phyloP scores from a whole-genome alignment of 2,888 invertebrate genomes.

The Hemistola chrysoprasaria region DNA sequence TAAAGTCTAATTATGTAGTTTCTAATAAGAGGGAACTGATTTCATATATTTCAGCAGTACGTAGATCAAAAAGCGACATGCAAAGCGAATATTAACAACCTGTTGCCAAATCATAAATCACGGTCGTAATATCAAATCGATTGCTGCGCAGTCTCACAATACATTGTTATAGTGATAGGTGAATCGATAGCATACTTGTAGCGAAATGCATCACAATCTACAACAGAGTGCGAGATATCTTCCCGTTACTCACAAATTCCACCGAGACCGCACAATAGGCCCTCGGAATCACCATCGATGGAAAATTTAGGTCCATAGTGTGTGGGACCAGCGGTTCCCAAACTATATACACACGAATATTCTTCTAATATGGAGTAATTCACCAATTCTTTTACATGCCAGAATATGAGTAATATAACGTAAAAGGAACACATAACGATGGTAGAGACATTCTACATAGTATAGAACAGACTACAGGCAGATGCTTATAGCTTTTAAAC shows the following conservation, averaged over 20 bases:
- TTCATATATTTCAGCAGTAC: too few relatives aligned
- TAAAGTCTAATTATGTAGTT: too few relatives aligned
- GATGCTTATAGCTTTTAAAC: too few relatives aligned
- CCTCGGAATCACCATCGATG: constrained; percentile 52
- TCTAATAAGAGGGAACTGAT: too few relatives aligned
- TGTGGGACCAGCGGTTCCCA: constrained; percentile 33
- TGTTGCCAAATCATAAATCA: constrained; percentile 1
- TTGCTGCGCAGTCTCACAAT: constrained; percentile 2
- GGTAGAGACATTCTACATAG: too few relatives aligned
- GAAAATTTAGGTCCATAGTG: constrained; percentile 65
- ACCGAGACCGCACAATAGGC: constrained; percentile 56
- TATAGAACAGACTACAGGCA: too few relatives aligned
- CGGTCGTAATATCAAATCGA: neutral
- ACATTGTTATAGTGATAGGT: neutral
- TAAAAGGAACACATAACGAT: too few relatives aligned
- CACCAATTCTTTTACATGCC: too few relatives aligned
- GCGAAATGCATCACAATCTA: constrained; percentile 62
- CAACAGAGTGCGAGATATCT: constrained; percentile 58
- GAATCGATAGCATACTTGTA: constrained; percentile 33
- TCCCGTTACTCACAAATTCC: constrained; percentile 68
- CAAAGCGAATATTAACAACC: neutral
- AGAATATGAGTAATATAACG: too few relatives aligned
- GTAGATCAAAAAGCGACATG: too few relatives aligned
- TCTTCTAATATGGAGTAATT: too few relatives aligned
- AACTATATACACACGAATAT: neutral